Conservation (phyloP, 2,888 invertebrate species). For the Limnephilus lunatus region DNA sequence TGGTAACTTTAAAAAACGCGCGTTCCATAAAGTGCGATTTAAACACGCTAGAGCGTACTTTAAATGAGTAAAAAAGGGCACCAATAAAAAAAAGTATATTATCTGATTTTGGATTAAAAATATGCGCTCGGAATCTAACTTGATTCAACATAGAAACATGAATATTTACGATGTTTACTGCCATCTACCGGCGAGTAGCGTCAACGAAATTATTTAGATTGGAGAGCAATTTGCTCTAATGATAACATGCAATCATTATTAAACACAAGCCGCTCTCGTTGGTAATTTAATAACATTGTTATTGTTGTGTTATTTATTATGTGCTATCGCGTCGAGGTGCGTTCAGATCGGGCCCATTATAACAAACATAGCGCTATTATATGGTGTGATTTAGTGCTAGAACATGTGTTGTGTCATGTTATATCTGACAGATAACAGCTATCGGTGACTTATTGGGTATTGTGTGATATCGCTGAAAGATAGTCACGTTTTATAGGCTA, state of each 20-base stretch:
- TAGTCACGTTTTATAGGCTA: not conserved
- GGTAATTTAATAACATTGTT: not conserved
- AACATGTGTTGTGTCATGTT: constrained; percentile 1
- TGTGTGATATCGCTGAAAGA: not conserved
- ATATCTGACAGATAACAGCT: not conserved
- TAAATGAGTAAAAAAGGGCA: no score
- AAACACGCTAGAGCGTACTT: no score
- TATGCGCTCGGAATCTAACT: not conserved
- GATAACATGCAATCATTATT: constrained; percentile 8
- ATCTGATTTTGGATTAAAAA: not conserved
- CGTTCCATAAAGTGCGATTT: no score
- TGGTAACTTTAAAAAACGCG: no score
- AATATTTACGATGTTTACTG: not conserved
- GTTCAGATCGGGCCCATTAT: not conserved
- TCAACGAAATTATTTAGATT: not conserved
- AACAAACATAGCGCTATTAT: not conserved
- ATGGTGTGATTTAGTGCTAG: not conserved
- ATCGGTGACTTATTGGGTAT: not conserved
- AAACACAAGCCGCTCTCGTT: not conserved
- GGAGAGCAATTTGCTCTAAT: not conserved
- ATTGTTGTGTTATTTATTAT: not conserved
- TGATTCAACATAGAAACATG: not conserved
- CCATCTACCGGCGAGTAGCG: constrained; percentile 17
- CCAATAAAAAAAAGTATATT: no score
- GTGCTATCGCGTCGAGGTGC: not conserved